Percentiles rank a stretch among this genome's conserved stretches.
These are phyloP conservation scores for Drosophila orena DNA, from an alignment of 1,140 invertebrate genomes.

Conservation along the genomic window DNA sequence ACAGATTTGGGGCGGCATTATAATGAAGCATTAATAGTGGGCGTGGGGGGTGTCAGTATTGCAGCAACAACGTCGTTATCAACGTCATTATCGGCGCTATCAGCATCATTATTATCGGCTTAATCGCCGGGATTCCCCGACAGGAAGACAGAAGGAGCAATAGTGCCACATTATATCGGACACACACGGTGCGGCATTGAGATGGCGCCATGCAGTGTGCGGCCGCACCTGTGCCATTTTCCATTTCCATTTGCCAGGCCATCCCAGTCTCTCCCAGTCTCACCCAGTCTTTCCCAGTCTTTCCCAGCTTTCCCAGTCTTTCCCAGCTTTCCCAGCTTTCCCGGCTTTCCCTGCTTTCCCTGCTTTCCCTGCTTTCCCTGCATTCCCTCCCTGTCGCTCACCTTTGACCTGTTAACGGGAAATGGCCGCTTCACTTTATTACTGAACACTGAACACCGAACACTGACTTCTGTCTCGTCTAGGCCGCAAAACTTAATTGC, in stretches of 20 bases:
- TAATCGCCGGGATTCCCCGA: conserved; percentile 32
- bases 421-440: conserved; percentile 35
- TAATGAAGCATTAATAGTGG: conserved; percentile 53
- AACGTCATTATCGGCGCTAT: conserved; percentile 41
- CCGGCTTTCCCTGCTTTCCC: background rate
- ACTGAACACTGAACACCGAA: conserved; percentile 17
- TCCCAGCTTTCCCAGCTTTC: no score
- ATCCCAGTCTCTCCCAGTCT: no score
- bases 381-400: conserved; percentile 8
- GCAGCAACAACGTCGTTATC: conserved; percentile 19
- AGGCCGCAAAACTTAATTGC: conserved; percentile 62
- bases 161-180: conserved; percentile 1
- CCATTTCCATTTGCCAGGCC: background rate
- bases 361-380: no score
- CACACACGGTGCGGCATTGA: conserved; percentile 4
- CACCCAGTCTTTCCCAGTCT: no score
- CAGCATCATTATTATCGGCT: conserved; percentile 55
- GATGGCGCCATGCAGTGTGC: background rate
- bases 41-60: background rate
- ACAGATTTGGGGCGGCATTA: conserved; percentile 3
- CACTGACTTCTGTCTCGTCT: conserved; percentile 45
- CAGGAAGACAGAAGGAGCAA: conserved; percentile 38
- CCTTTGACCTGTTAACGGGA: conserved; percentile 13
- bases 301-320: background rate
- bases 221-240: conserved; percentile 30